A percentile compares a stretch with the other conserved stretches of the same genome.
phyloP scores from a whole-genome alignment of 2,113 vertebrate species.

The Mesoclemmys tuberculata region DNA sequence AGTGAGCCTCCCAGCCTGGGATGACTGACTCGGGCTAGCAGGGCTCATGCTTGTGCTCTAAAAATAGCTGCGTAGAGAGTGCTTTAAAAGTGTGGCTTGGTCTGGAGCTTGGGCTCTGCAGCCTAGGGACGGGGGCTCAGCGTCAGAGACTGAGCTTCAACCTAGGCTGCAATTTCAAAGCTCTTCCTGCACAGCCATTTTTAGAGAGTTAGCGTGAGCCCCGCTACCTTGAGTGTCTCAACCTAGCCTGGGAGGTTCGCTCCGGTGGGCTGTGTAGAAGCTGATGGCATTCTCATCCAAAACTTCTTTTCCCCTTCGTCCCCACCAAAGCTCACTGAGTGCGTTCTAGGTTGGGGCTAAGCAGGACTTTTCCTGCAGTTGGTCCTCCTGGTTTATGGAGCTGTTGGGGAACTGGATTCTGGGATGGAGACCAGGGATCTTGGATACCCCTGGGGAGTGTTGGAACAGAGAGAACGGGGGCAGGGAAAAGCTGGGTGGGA shows the following conservation, averaged over 20 bases:
- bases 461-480: too few relatives aligned
- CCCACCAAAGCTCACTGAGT: neutral
- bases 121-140: neutral
- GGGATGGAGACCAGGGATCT: neutral
- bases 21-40: neutral
- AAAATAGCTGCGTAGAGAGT: neutral
- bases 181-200: neutral
- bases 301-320: neutral
- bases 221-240: neutral
- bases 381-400: neutral
- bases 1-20: neutral
- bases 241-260: neutral
- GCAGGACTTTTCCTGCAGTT: neutral
- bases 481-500: neutral
- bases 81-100: neutral
- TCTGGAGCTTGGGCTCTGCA: neutral
- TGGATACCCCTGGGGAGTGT: neutral
- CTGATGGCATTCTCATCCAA: neutral
- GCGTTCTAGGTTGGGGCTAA: neutral
- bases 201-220: neutral
- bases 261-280: neutral
- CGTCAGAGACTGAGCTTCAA: neutral
- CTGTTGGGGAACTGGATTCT: neutral
- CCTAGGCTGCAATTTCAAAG: neutral
- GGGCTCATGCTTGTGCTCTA: neutral